These are phyloP conservation scores for Dendrocincla fuliginosa DNA, from an alignment of 2,797 vertebrate species.

Conservation along the genomic window DNA sequence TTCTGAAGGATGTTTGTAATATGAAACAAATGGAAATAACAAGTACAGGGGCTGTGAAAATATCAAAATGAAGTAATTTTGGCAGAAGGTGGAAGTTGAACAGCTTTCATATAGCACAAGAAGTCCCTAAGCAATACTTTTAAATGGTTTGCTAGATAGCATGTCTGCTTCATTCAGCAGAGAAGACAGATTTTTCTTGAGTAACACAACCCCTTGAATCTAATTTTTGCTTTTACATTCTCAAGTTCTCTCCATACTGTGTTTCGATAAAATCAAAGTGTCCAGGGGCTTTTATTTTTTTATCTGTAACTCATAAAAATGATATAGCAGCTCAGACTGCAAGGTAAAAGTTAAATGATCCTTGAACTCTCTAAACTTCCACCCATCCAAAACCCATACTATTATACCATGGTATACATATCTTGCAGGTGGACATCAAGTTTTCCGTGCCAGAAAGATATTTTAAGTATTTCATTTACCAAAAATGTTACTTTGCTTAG, in stretches of 20 bases:
- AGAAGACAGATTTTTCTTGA: conserved; percentile 39
- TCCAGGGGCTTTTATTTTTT: neutral
- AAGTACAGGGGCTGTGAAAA: neutral
- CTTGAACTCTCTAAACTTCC: neutral
- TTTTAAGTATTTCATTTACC: neutral
- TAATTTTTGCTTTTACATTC: neutral
- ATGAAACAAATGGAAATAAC: neutral
- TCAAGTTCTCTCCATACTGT: neutral
- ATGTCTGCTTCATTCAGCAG: neutral
- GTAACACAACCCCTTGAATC: neutral
- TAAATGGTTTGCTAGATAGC: conserved; percentile 18
- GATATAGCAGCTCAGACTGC: neutral
- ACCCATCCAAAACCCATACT: neutral
- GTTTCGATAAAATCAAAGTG: neutral
- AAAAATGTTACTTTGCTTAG: neutral
- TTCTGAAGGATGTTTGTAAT: neutral
- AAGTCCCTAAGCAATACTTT: conserved; percentile 16
- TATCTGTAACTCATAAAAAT: neutral
- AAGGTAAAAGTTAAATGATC: neutral
- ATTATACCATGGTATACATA: neutral
- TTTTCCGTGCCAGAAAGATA: neutral
- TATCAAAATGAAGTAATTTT: neutral
- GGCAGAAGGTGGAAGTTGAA: conserved; percentile 14
- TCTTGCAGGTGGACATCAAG: neutral
- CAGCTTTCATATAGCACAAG: conserved; percentile 34